Evolutionary conservation across 2,113 vertebrate genomes (phyloP), one percentile per base, ranked within the genome.

Genomic region (Marmota flaviventris): DNA sequence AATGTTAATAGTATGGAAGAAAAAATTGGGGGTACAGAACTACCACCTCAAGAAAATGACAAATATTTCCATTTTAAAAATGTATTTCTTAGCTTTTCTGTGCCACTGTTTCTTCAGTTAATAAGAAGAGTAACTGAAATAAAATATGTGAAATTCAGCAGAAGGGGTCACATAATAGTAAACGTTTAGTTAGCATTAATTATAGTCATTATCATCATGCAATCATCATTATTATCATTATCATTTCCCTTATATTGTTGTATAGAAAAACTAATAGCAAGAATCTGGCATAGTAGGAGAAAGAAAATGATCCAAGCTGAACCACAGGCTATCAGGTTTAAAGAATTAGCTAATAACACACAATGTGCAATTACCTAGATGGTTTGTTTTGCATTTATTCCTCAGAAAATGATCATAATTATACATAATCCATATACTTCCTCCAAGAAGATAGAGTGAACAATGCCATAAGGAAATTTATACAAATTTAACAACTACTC

Each of bases 91-190:
- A 67, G 12, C 1, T 58, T 69, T 24, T 92, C 34, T 92, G 16
- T 56, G 29, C 37, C 22, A 92, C 12, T 95, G 2, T 95, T 90
- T 90, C 8, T 85, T 81, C 24, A 69, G 77, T 85, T 95, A 89
- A 48, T 85, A 48, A 90, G 42, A 81, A 63, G 2, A 69, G 48
- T 39, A 76, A 63, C 51, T 93, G 24, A 91, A 89, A 85, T 58
- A 81, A n/a, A 82, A 8, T 5, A 20, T 85, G 22, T 82, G 37
- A 79, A 81, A 53, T 89, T 91, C 51, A 93, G 32, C 37, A 17
- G 11, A 58, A 22, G 51, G 72, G 12, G 13, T 73, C 22, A 1
- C 48, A 75, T 13, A 32, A 4, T 58, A 75, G 24, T 34, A 92
- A 94, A 78, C 12, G 51, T 91, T 92, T 3, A 84, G 1, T 94